Evolutionary conservation across 2,888 invertebrate genomes (phyloP).

Genomic region (Pteria penguin): DNA sequence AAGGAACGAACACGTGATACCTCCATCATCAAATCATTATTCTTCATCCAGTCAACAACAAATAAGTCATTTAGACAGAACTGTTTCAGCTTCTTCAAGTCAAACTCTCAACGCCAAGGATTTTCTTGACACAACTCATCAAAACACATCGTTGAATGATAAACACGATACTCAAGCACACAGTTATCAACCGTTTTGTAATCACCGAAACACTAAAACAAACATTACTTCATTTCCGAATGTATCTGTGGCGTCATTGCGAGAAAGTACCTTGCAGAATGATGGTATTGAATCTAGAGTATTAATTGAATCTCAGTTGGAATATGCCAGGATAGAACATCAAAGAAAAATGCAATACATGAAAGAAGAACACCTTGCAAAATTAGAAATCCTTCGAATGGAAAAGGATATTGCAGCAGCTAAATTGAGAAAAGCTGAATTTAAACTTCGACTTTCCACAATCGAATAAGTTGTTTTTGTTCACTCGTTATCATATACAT

Average conservation of each 20-base stretch:
- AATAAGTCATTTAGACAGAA: too few relatives aligned
- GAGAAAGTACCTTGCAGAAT: too few relatives aligned
- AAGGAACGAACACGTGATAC: too few relatives aligned
- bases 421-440: conserved; percentile 23
- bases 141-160: too few relatives aligned
- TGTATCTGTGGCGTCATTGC: not conserved
- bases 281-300: not conserved
- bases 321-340: conserved; percentile 25
- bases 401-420: conserved; percentile 12
- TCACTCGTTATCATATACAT: too few relatives aligned
- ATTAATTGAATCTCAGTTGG: not conserved
- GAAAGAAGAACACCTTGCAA: conserved; percentile 19
- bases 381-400: conserved; percentile 18
- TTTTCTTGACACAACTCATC: too few relatives aligned
- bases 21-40: too few relatives aligned
- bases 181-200: not conserved
- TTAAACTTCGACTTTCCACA: conserved; percentile 15
- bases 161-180: too few relatives aligned
- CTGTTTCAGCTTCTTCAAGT: too few relatives aligned
- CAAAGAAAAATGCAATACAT: conserved; percentile 22
- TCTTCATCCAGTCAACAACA: too few relatives aligned
- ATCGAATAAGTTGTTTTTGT: too few relatives aligned
- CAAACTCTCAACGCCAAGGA: too few relatives aligned
- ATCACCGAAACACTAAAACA: not conserved
- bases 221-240: not conserved